These are phyloP conservation scores for Pyrgus malvae DNA, from an alignment of 2,888 invertebrate genomes.

Conservation along the genomic window DNA sequence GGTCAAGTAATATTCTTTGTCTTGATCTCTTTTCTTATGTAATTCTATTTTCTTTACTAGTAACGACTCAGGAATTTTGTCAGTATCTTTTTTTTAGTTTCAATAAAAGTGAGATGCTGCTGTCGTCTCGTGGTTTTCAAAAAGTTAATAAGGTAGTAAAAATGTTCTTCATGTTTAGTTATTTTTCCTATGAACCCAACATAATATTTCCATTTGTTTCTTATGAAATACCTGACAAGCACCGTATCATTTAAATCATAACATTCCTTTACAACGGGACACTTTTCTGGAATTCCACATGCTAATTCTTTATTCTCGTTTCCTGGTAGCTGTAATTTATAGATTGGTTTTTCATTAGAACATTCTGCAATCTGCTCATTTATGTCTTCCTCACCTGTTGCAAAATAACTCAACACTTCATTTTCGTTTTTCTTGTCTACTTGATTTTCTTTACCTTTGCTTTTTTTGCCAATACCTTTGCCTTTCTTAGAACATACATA, in stretches of 20 bases:
- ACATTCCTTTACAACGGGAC: too few species aligned
- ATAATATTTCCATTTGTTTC: constrained; percentile 21
- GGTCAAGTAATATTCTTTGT: background rate
- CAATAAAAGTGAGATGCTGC: constrained; percentile 7
- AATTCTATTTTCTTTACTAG: constrained; percentile 14
- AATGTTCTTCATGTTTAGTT: constrained; percentile 9
- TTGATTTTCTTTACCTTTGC: background rate
- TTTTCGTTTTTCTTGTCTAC: background rate
- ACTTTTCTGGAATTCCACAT: too few species aligned
- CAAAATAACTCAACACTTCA: too few species aligned
- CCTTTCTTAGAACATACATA: too few species aligned
- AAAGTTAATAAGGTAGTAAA: constrained; percentile 10
- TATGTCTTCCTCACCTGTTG: background rate
- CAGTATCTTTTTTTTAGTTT: constrained; percentile 10
- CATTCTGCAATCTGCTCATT: background rate
- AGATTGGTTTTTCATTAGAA: background rate
- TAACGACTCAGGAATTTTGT: constrained; percentile 10
- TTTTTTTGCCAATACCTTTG: background rate
- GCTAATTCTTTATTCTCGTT: too few species aligned
- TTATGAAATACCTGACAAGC: constrained; percentile 14
- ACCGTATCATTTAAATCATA: background rate
- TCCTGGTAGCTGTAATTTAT: too few species aligned
- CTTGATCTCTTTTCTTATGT: background rate
- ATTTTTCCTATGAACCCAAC: constrained; percentile 18
- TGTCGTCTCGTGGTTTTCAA: constrained; percentile 10